These are phyloP conservation scores for Zaprionus ghesquierei DNA, from an alignment of 1,140 invertebrate genomes.

Conservation along the genomic window DNA sequence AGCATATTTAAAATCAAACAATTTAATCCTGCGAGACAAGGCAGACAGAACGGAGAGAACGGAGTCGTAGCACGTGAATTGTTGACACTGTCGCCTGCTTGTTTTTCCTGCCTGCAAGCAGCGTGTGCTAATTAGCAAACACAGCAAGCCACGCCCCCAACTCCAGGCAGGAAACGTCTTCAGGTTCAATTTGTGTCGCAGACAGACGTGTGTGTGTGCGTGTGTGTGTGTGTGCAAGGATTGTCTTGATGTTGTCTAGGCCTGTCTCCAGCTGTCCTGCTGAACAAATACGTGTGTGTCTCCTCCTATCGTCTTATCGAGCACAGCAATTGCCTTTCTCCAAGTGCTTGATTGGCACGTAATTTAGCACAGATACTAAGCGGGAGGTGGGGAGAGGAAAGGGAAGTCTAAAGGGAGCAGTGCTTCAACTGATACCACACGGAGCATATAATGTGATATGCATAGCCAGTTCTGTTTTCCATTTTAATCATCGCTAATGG, in stretches of 20 bases:
- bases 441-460: not conserved
- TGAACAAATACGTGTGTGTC: conserved; percentile 70
- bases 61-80: conserved; percentile 61
- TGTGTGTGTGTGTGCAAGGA: conserved; percentile 28
- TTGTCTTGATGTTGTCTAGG: conserved; percentile 30
- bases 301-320: conserved; percentile 25
- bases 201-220: not conserved
- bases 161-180: not conserved
- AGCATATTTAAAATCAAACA: conserved; percentile 82
- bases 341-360: conserved; percentile 79
- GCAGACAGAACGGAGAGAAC: conserved; percentile 6
- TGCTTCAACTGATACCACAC: not conserved
- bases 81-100: conserved; percentile 66
- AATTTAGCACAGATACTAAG: conserved; percentile 47
- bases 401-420: too few relatives aligned
- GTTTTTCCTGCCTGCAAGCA: conserved; percentile 69
- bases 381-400: too few relatives aligned
- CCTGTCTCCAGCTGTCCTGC: conserved; percentile 39
- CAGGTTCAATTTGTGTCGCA: conserved; percentile 14
- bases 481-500: conserved; percentile 50
- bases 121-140: conserved; percentile 81
- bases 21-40: conserved; percentile 74
- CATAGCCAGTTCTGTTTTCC: conserved; percentile 2
- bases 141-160: conserved; percentile 41
- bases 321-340: conserved; percentile 59